phyloP scores from a whole-genome alignment of 64 coral and sea anemone species.

The Dendrophyllia cribrosa region DNA sequence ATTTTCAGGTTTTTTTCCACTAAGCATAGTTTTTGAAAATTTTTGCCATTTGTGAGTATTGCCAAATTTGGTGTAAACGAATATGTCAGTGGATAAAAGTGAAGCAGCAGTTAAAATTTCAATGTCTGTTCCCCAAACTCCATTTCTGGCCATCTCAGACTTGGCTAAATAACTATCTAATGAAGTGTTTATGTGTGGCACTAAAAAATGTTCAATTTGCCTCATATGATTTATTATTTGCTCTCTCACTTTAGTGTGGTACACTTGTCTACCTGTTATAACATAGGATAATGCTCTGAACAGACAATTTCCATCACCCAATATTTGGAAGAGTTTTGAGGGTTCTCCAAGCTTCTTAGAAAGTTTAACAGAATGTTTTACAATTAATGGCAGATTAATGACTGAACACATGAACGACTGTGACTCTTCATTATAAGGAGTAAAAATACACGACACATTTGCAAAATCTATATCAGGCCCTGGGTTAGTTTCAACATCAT shows the following conservation, averaged over 20 bases:
- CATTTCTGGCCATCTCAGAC: too few relatives aligned
- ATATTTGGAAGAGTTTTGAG: conserved; percentile 35
- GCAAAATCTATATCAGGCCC: conserved; percentile 31
- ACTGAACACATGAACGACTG: conserved; percentile 53
- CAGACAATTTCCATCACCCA: conserved; percentile 56
- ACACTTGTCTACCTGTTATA: conserved; percentile 57
- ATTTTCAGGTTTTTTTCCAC: conserved; percentile 16
- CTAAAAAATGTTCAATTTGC: too few relatives aligned
- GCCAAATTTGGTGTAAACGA: too few relatives aligned
- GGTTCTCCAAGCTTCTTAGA: conserved; percentile 50
- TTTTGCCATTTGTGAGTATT: neutral
- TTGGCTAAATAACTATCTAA: too few relatives aligned
- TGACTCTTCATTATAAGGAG: conserved; percentile 39
- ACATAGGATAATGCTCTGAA: conserved; percentile 61
- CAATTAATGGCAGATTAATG: conserved; percentile 48
- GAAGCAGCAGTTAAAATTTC: too few relatives aligned
- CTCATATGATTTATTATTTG: too few relatives aligned
- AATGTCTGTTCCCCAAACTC: too few relatives aligned
- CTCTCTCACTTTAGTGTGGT: too few relatives aligned
- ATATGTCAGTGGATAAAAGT: too few relatives aligned
- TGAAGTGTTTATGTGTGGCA: too few relatives aligned
- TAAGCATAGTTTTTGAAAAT: neutral
- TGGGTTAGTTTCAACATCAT: conserved; percentile 63
- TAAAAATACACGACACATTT: neutral
- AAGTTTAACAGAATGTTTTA: conserved; percentile 11